These are phyloP conservation scores for Rhagophthalmus giganteus DNA, from an alignment of 2,888 invertebrate species.

Conservation along the genomic window DNA sequence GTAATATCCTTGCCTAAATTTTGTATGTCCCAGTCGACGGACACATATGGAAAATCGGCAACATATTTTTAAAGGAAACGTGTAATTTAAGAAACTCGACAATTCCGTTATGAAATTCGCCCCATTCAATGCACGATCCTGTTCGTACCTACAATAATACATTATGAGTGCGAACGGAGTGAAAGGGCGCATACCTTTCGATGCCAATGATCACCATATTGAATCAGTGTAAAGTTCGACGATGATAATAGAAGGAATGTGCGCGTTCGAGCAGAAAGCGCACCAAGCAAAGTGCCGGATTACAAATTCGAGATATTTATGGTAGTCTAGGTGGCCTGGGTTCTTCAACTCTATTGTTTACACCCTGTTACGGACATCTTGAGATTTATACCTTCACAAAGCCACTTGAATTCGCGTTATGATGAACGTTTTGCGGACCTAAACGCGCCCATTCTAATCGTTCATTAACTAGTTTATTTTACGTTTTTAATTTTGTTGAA, in stretches of 20 bases:
- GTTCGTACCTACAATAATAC: slow-evolving; percentile 17
- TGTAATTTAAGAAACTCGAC: background rate
- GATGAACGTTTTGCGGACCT: slow-evolving; percentile 39
- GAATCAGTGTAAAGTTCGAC: slow-evolving; percentile 40
- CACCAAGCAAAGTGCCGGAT: slow-evolving; percentile 52
- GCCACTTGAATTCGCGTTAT: slow-evolving; percentile 44
- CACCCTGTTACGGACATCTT: slow-evolving; percentile 54
- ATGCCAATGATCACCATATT: slow-evolving; percentile 43
- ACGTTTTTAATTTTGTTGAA: background rate
- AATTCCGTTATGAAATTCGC: too few relatives aligned
- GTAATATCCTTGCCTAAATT: slow-evolving; percentile 24
- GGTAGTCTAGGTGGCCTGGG: slow-evolving; percentile 53
- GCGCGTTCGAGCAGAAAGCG: slow-evolving; percentile 50
- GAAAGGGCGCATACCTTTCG: slow-evolving; percentile 40
- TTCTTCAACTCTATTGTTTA: slow-evolving; percentile 56
- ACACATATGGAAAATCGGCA: slow-evolving; percentile 4
- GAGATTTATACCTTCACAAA: slow-evolving; percentile 50
- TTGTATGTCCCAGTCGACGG: slow-evolving; percentile 10
- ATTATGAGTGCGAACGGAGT: slow-evolving; percentile 26
- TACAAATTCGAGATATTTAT: slow-evolving; percentile 55
- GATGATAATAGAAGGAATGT: slow-evolving; percentile 51
- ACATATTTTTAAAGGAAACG: background rate
- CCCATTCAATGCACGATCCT: slow-evolving; percentile 1
- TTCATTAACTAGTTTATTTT: slow-evolving; percentile 1
- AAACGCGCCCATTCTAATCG: slow-evolving; percentile 13